Evolutionary conservation across 2,888 invertebrate species (phyloP), one percentile per base, ranked within the genome.

Genomic region (Ferdinandea cuprea): DNA sequence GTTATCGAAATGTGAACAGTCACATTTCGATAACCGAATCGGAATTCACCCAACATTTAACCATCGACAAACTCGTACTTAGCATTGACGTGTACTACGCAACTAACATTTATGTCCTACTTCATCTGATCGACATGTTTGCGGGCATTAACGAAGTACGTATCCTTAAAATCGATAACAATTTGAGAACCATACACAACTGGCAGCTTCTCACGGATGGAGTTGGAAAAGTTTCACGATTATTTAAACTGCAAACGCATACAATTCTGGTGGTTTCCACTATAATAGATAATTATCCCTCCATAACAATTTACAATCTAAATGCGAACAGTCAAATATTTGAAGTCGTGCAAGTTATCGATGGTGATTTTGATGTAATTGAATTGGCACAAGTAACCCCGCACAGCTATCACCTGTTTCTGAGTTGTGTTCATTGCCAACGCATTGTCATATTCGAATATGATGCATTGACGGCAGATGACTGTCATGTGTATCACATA

Each of bases 331-430:
- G 32, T 0, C 86, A 87, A 7, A 79, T 86, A 15, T 89, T 90
- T 30, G 86, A 86, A 19, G 56, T 87, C 4, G 68, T 85, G 1
- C 89, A 90, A 76, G 73, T 85, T n/a, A 88, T 90, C 30, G 86
- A 86, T 21, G 90, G 90, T 0, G 87, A 88, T 69, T 90, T 87
- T 58, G 89, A 90, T 76, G 79, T 89, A 6, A 87, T 87, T 13
- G 88, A 88, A 68, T 7, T 87, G 11, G 76, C 81, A 15, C 77
- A 69, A 37, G 40, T 85, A 4, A 71, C 85, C 13, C 65, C 73
- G 11, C 66, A 81, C 6, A 85, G 63, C 1, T 79, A 85, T n/a
- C 89, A 90, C 40, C 59, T 90, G 3, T 73, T 90, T 37, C 54
- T 89, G 5, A 87, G 88, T 32, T 90, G 90, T 21, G 85, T 71